These are phyloP conservation scores for Spheniscus mendiculus DNA, from an alignment of 2,113 vertebrate genomes.

Conservation along the genomic window DNA sequence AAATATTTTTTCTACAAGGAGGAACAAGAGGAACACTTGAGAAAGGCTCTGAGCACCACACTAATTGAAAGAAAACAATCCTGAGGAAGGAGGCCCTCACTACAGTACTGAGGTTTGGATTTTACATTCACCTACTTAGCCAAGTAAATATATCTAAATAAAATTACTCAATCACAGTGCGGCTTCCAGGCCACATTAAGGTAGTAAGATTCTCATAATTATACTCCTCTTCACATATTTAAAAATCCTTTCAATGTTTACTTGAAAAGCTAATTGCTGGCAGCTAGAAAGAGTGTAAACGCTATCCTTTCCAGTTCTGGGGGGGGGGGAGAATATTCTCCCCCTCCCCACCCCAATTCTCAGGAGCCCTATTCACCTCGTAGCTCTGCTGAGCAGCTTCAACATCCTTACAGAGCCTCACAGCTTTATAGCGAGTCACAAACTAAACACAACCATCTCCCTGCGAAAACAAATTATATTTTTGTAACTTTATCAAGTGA, in stretches of 20 bases:
- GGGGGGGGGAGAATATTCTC: rapidly evolving
- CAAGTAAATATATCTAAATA: neutral
- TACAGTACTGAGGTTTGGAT: neutral
- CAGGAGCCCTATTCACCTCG: rapidly evolving
- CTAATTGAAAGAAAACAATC: neutral
- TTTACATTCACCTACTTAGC: neutral
- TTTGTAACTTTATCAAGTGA: neutral
- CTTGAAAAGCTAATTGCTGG: neutral
- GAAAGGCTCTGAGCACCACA: neutral
- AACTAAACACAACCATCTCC: neutral
- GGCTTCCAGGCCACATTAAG: neutral
- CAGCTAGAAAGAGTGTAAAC: neutral
- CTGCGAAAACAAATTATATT: rapidly evolving
- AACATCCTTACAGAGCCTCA: rapidly evolving
- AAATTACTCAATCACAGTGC: neutral
- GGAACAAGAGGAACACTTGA: neutral
- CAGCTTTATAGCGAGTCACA: neutral
- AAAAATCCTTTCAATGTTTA: neutral
- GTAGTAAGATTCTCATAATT: neutral
- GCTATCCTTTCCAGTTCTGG: neutral
- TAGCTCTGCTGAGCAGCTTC: neutral
- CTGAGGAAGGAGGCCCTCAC: neutral
- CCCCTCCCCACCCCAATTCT: neutral
- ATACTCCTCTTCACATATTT: neutral
- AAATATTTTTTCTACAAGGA: neutral